These are phyloP conservation scores for Acanthosepion pharaonis DNA, from an alignment of 2,888 invertebrate species.

Conservation along the genomic window DNA sequence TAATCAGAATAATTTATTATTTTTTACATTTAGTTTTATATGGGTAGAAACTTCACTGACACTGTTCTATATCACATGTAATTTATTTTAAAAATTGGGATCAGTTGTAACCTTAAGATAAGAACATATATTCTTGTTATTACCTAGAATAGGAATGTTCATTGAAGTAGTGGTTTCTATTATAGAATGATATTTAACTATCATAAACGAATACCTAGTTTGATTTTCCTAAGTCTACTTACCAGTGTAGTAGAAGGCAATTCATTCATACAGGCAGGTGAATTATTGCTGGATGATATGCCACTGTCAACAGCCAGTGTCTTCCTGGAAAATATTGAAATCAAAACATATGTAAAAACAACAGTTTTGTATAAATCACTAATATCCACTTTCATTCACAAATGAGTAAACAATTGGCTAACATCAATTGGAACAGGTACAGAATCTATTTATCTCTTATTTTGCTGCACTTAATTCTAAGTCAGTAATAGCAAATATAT, in stretches of 20 bases:
- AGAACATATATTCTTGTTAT: not conserved
- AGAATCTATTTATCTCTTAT: not conserved
- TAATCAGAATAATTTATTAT: not conserved
- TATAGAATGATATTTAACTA: not conserved
- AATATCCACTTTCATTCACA: not conserved
- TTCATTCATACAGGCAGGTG: not conserved
- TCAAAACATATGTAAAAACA: not conserved
- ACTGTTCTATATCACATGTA: not conserved
- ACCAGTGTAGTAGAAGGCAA: not conserved
- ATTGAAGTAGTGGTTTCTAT: not conserved
- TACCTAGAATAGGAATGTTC: not conserved
- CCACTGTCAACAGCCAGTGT: conserved; percentile 4
- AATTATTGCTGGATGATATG: not conserved
- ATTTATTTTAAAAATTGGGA: not conserved
- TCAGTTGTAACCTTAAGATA: not conserved
- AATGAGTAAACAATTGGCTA: not conserved
- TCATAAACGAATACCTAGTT: not conserved
- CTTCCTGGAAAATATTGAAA: not conserved
- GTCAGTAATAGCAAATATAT: not conserved
- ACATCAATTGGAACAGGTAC: not conserved
- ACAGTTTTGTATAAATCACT: not conserved
- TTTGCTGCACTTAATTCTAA: not conserved
- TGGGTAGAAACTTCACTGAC: not conserved
- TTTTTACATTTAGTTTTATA: not conserved
- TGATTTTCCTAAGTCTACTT: not conserved